Conservation (phyloP, 64 coral and sea anemone species). For the Pocillopora verrucosa region DNA sequence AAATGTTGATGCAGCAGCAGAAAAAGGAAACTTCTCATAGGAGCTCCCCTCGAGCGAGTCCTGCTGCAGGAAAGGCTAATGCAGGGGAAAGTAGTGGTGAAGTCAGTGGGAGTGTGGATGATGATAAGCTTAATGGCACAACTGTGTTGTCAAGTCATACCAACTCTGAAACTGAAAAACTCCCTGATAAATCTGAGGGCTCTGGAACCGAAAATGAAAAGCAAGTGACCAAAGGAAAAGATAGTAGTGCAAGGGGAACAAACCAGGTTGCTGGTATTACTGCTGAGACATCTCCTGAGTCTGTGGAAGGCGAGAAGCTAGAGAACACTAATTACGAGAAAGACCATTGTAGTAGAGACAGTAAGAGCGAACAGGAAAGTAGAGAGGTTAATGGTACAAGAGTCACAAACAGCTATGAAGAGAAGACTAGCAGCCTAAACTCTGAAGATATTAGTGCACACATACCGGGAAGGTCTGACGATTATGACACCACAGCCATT, state of each 20-base stretch:
- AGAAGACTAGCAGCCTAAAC: too few relatives aligned
- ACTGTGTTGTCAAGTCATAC: background rate
- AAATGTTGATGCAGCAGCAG: slow-evolving; percentile 70
- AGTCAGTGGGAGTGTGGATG: background rate
- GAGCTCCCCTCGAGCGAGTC: slow-evolving; percentile 8
- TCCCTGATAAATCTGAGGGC: background rate
- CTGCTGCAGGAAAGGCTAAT: slow-evolving; percentile 50
- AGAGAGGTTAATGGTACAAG: too few relatives aligned
- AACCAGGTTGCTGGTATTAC: too few relatives aligned
- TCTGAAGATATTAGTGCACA: too few relatives aligned
- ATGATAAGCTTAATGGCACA: background rate
- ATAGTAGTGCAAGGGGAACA: background rate
- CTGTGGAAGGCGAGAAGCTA: too few relatives aligned
- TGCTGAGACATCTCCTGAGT: too few relatives aligned
- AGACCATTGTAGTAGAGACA: too few relatives aligned
- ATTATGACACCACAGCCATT: too few relatives aligned
- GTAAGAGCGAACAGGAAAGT: too few relatives aligned
- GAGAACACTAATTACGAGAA: too few relatives aligned
- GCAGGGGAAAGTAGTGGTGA: slow-evolving; percentile 9
- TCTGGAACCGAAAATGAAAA: background rate
- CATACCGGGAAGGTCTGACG: too few relatives aligned
- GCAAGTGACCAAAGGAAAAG: background rate
- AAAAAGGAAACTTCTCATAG: slow-evolving; percentile 41
- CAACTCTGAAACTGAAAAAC: background rate
- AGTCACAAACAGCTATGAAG: too few relatives aligned